Evolutionary conservation across 2,113 vertebrate species (phyloP), one percentile per base, ranked within the genome.

Genomic region (Sphaerodactylus townsendi): DNA sequence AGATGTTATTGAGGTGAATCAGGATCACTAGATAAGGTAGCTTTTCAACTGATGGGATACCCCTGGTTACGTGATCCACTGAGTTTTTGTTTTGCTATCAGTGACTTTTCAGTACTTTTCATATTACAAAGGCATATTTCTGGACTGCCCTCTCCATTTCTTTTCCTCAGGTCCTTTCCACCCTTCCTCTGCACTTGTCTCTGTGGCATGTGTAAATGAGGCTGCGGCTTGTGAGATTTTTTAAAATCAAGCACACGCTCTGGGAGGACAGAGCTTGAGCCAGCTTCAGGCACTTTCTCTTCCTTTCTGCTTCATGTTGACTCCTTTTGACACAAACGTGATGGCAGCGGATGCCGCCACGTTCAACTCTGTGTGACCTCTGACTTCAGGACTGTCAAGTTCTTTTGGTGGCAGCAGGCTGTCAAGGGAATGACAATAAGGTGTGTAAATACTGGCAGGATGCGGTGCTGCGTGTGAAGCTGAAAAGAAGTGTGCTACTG

Each of bases 31-130:
- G n/a, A n/a, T n/a, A n/a, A n/a, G 0, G 1, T 77, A 85, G 75
- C 81, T 85, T 81, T 85, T 74, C 92, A 92, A 89, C 90, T 86
- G 28, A 37, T 28, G 89, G 87, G 72, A 59, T 90, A 85, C 88
- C 90, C 79, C 87, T 93, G 93, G 76, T 77, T 74, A 87, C 78
- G 77, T 72, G 41, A 91, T 83, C 84, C 79, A 71, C 79, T 75
- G 73, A 82, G 74, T 39, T 9, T 33, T 65, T 65, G 59, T 9
- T 33, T 65, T 65, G 59, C 85, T 56, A 17, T 0, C 70, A 1
- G 13, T 82, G 92, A 50, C 79, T 70, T 88, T 10, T 21, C 66
- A n/a, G 39, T 59, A 44, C 86, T 83, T 87, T 25, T 4, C 66
- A 59, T 65, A 69, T 62, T 68, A 83, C 70, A 79, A 84, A 11